These are phyloP conservation scores for Staurois parvus DNA, from an alignment of 2,797 vertebrate species.

Conservation along the genomic window DNA sequence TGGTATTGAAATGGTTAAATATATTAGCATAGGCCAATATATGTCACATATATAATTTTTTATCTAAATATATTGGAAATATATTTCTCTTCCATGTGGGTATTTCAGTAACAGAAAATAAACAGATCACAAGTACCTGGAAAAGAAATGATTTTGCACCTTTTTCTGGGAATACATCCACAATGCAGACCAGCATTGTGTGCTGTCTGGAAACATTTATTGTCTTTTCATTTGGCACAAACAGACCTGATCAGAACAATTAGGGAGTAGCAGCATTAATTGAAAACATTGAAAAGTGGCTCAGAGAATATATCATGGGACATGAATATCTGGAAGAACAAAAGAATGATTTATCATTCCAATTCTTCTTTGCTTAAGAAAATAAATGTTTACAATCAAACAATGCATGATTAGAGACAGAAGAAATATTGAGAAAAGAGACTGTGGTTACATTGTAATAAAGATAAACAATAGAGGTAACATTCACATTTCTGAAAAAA, in stretches of 20 bases:
- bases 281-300: constrained; percentile 22
- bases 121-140: not conserved
- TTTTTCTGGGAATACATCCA: not conserved
- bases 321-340: constrained; percentile 9
- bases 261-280: constrained; percentile 24
- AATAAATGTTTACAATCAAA: constrained; percentile 46
- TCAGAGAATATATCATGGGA: constrained; percentile 12
- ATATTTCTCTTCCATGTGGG: too few species aligned
- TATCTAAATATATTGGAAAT: too few species aligned
- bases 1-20: too few species aligned
- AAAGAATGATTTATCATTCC: constrained; percentile 30
- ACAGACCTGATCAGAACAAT: not conserved
- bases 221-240: constrained; percentile 4
- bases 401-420: constrained; percentile 7
- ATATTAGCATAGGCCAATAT: too few species aligned
- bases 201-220: not conserved
- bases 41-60: too few species aligned
- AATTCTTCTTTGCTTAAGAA: constrained; percentile 36
- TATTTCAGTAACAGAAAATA: not conserved
- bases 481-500: constrained; percentile 33
- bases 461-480: constrained; percentile 14
- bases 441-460: not conserved
- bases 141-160: not conserved
- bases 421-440: constrained; percentile 14
- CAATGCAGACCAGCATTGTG: not conserved